A percentile compares a stretch with the other conserved stretches of the same genome.
These are phyloP conservation scores for Climacteris rufus DNA, from an alignment of 2,113 vertebrate species.

Conservation along the genomic window DNA sequence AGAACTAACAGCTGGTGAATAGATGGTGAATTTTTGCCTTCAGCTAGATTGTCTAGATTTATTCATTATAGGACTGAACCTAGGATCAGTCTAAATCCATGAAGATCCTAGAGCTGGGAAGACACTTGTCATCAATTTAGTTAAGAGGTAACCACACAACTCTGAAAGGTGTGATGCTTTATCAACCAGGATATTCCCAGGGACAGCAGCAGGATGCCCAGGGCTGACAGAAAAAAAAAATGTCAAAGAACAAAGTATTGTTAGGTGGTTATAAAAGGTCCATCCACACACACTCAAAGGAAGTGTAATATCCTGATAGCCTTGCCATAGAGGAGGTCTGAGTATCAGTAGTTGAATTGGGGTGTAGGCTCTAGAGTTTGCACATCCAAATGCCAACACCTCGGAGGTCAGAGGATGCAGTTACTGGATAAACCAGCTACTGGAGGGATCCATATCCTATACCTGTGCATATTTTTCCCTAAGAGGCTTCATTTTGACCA, in stretches of 20 bases:
- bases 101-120: background rate
- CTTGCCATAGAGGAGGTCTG: background rate
- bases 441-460: background rate
- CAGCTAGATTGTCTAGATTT: background rate
- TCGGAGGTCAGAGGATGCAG: background rate
- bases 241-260: background rate
- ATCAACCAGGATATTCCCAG: background rate
- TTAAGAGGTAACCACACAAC: background rate
- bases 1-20: background rate
- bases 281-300: rapidly evolving
- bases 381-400: background rate
- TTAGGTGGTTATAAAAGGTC: background rate
- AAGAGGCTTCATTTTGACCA: background rate
- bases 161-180: background rate
- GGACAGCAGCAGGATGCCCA: background rate
- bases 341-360: background rate
- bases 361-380: background rate
- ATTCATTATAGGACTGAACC: background rate
- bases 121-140: background rate
- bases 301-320: rapidly evolving
- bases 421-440: background rate
- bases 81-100: background rate
- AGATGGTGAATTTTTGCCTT: background rate
- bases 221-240: background rate
- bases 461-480: background rate